phyloP scores from a whole-genome alignment of 1,140 invertebrate species.

The Drosophila pectinifera region DNA sequence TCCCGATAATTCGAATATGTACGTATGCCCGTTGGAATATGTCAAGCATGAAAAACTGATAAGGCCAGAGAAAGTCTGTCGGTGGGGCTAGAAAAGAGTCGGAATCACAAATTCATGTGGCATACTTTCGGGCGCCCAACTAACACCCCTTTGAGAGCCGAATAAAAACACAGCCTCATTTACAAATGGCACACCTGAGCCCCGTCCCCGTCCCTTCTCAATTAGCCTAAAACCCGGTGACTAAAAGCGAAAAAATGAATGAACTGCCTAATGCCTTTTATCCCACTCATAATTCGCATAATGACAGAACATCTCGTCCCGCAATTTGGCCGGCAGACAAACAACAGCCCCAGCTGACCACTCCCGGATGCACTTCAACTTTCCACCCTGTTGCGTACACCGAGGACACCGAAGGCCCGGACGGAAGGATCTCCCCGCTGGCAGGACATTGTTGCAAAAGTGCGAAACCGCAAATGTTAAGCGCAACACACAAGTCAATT shows the following conservation, averaged over 20 bases:
- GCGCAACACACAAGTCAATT: slow-evolving; percentile 79
- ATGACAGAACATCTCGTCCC: slow-evolving; percentile 65
- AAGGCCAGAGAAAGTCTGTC: slow-evolving; percentile 34
- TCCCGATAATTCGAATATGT: slow-evolving; percentile 40
- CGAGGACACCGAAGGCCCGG: slow-evolving; percentile 34
- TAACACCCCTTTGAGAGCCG: slow-evolving; percentile 1
- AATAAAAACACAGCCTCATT: slow-evolving; percentile 41
- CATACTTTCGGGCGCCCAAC: slow-evolving; percentile 32
- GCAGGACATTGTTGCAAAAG: slow-evolving; percentile 80
- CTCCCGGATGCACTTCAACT: slow-evolving; percentile 83
- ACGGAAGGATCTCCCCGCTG: slow-evolving; percentile 16
- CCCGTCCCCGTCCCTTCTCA: slow-evolving; percentile 52
- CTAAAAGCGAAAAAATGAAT: slow-evolving; percentile 43
- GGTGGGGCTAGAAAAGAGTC: slow-evolving; percentile 1
- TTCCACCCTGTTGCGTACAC: slow-evolving; percentile 84
- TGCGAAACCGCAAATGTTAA: slow-evolving; percentile 85
- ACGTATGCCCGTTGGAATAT: slow-evolving; percentile 64
- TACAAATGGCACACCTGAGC: slow-evolving; percentile 64
- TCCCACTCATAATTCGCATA: slow-evolving; percentile 83
- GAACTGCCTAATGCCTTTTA: slow-evolving; percentile 83
- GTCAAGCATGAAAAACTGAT: slow-evolving; percentile 79
- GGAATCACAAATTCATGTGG: slow-evolving; percentile 19
- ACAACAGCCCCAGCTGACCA: slow-evolving; percentile 69
- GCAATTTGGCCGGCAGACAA: slow-evolving; percentile 62
- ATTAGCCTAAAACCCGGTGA: slow-evolving; percentile 78